phyloP scores from a whole-genome alignment of 2,888 invertebrate genomes.

The Lycocerus yunnanus region DNA sequence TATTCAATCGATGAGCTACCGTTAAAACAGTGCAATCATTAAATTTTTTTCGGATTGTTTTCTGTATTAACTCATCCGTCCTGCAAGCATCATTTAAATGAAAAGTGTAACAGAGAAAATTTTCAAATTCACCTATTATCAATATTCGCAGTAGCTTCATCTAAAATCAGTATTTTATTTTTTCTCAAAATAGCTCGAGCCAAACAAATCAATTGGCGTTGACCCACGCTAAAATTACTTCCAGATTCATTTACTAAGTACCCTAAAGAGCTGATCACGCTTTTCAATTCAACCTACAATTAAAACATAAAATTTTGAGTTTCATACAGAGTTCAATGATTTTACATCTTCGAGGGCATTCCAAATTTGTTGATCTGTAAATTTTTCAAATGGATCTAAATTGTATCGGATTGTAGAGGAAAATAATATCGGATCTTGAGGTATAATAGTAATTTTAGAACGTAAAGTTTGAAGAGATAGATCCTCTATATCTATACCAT shows the following conservation, averaged over 20 bases:
- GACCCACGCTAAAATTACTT: conserved; percentile 83
- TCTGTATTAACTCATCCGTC: conserved; percentile 77
- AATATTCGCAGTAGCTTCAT: conserved; percentile 88
- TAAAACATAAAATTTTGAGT: not conserved
- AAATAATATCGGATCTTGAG: conserved; percentile 59
- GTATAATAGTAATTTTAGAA: conserved; percentile 61
- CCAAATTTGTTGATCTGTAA: conserved; percentile 67
- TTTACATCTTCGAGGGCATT: conserved; percentile 67
- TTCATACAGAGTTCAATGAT: not conserved
- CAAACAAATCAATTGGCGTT: conserved; percentile 83
- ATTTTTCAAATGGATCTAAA: not conserved
- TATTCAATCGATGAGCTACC: conserved; percentile 81
- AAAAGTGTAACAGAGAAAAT: not conserved
- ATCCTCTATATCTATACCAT: conserved; percentile 49
- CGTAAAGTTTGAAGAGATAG: conserved; percentile 58
- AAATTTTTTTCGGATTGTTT: conserved; percentile 75
- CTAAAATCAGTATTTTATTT: conserved; percentile 79
- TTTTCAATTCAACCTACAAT: conserved; percentile 70
- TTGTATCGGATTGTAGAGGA: not conserved
- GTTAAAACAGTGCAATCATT: conserved; percentile 78
- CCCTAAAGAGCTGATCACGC: conserved; percentile 60
- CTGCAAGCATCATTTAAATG: conserved; percentile 52
- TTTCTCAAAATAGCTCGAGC: conserved; percentile 82
- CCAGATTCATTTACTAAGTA: conserved; percentile 75
- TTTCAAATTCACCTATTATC: conserved; percentile 44